A percentile compares a stretch with the other conserved stretches of the same genome.
Evolutionary conservation across 2,888 invertebrate species (phyloP).

Genomic region (Galerucella calmariensis): DNA sequence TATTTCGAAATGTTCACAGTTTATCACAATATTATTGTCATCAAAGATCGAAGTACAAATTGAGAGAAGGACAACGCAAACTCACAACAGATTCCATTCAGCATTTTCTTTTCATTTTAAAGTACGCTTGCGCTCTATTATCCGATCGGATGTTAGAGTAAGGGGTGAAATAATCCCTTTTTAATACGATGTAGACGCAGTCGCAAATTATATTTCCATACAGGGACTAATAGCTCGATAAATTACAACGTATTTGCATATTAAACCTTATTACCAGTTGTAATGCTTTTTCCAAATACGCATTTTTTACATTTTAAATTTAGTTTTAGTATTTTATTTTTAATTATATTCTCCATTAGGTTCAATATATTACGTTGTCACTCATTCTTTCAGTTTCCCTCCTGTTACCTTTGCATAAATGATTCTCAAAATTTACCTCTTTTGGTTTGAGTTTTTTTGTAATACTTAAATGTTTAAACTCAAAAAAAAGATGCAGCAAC

Average conservation of each 20-base stretch:
- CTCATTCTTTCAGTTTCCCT: too few species aligned
- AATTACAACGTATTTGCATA: background rate
- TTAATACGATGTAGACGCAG: slow-evolving; percentile 3
- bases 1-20: slow-evolving; percentile 35
- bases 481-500: too few species aligned
- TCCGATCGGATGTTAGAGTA: slow-evolving; percentile 8
- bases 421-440: too few species aligned
- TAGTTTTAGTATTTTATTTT: too few species aligned
- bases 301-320: background rate
- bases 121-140: slow-evolving; percentile 17
- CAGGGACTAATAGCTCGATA: background rate
- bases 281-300: background rate
- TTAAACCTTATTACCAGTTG: background rate
- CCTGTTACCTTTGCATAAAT: too few species aligned
- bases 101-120: slow-evolving; percentile 17
- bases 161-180: slow-evolving; percentile 16
- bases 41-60: slow-evolving; percentile 43
- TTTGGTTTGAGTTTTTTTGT: too few species aligned
- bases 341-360: too few species aligned
- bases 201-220: slow-evolving; percentile 8
- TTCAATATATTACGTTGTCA: too few species aligned
- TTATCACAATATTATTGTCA: slow-evolving; percentile 43
- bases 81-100: slow-evolving; percentile 30
- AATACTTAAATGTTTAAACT: too few species aligned
- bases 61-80: slow-evolving; percentile 33